Conservation (phyloP, 2,888 invertebrate genomes). For the Lepidonotus clava region DNA sequence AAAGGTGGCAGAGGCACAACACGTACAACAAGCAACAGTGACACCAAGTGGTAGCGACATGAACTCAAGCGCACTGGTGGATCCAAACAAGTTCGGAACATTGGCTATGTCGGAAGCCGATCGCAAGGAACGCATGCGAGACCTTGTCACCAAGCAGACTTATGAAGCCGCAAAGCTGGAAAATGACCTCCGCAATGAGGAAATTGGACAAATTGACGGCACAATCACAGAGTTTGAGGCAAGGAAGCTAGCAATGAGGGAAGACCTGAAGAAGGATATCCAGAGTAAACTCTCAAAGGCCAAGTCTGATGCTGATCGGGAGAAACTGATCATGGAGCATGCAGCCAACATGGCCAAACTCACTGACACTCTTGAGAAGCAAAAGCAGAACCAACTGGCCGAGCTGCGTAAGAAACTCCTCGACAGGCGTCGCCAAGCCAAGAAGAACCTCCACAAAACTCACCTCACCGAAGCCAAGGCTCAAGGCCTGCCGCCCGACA, state of each 20-base stretch:
- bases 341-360: slow-evolving; percentile 72
- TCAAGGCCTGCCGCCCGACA: slow-evolving; percentile 71
- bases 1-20: slow-evolving; percentile 42
- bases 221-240: slow-evolving; percentile 72
- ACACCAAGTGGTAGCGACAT: neutral
- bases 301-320: slow-evolving; percentile 72
- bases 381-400: slow-evolving; percentile 74
- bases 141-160: slow-evolving; percentile 76
- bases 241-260: slow-evolving; percentile 70
- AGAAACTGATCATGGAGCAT: slow-evolving; percentile 74
- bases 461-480: slow-evolving; percentile 73
- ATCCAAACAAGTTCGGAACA: slow-evolving; percentile 43
- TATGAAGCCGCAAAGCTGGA: slow-evolving; percentile 78
- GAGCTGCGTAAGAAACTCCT: slow-evolving; percentile 70
- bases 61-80: slow-evolving; percentile 39
- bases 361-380: slow-evolving; percentile 73
- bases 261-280: slow-evolving; percentile 70
- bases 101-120: slow-evolving; percentile 57
- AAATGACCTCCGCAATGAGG: slow-evolving; percentile 72
- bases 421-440: slow-evolving; percentile 71
- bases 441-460: slow-evolving; percentile 74
- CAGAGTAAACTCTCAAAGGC: slow-evolving; percentile 69
- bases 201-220: slow-evolving; percentile 72
- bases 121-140: slow-evolving; percentile 68
- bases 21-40: slow-evolving; percentile 20